Percentiles rank a stretch among this genome's conserved stretches.
Evolutionary conservation across 2,113 vertebrate genomes (phyloP).

Genomic region (Zingel zingel): DNA sequence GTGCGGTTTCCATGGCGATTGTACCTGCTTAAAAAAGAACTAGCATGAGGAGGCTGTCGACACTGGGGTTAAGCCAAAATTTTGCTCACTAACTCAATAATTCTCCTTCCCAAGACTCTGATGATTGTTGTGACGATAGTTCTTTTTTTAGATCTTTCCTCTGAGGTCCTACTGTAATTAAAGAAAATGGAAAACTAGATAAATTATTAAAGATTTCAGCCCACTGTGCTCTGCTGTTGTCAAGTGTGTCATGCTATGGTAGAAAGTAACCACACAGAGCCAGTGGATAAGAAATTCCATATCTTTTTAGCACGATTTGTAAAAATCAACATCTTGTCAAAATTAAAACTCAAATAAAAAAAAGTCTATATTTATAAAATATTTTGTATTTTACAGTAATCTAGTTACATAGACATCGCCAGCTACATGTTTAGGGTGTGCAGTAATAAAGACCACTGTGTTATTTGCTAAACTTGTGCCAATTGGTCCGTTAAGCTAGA

Average conservation of each 20-base stretch:
- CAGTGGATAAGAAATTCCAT: no score
- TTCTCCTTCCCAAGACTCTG: slow-evolving; percentile 2
- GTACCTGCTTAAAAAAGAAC: slow-evolving; percentile 33
- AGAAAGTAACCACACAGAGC: not conserved
- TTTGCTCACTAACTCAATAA: slow-evolving; percentile 26
- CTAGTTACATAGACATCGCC: not conserved
- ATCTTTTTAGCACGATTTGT: not conserved
- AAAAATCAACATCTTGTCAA: no score
- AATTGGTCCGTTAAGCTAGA: not conserved
- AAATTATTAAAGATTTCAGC: not conserved
- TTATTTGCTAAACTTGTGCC: not conserved
- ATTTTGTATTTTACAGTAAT: no score
- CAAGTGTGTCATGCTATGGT: not conserved
- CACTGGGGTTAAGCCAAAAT: not conserved
- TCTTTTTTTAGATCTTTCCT: not conserved
- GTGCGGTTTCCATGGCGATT: slow-evolving; percentile 33
- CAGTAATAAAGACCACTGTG: not conserved
- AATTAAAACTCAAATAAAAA: not conserved
- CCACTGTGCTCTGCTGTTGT: not conserved
- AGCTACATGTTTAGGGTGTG: not conserved
- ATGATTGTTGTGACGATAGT: not conserved
- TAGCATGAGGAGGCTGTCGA: not conserved
- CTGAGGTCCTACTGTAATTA: not conserved
- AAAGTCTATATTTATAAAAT: not conserved
- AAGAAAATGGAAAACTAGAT: not conserved